A percentile compares a stretch with the other conserved stretches of the same genome.
Conservation (phyloP, 2,797 vertebrate genomes). For the Halcyon smyrnensis region DNA sequence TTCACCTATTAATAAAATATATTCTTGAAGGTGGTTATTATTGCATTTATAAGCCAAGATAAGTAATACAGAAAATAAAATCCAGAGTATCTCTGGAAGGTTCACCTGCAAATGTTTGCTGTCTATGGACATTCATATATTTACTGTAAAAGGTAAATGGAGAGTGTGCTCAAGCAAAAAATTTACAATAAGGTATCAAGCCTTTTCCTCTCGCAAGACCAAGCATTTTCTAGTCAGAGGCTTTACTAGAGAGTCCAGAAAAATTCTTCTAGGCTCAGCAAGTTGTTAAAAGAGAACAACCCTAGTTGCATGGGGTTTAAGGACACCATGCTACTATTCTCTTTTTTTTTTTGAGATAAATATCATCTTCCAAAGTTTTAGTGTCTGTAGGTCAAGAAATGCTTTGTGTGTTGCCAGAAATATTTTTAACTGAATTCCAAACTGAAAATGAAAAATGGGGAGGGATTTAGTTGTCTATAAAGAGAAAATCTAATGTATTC, state of each 20-base stretch:
- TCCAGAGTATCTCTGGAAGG: neutral
- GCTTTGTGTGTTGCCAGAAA: neutral
- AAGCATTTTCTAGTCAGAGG: neutral
- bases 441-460: neutral
- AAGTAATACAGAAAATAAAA: neutral
- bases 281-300: neutral
- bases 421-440: neutral
- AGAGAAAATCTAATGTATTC: neutral
- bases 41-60: neutral
- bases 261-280: neutral
- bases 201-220: neutral
- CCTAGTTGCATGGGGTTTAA: neutral
- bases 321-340: neutral
- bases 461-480: neutral
- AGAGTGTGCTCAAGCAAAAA: neutral
- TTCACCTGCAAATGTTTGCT: neutral
- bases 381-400: too few species aligned
- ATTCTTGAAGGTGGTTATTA: neutral
- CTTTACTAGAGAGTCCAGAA: neutral
- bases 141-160: neutral
- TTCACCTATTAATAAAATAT: neutral
- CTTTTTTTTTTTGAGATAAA: too few species aligned
- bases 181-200: neutral
- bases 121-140: neutral
- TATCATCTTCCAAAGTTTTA: too few species aligned